phyloP scores from a whole-genome alignment of 2,888 invertebrate genomes.

The Cryptus armator region DNA sequence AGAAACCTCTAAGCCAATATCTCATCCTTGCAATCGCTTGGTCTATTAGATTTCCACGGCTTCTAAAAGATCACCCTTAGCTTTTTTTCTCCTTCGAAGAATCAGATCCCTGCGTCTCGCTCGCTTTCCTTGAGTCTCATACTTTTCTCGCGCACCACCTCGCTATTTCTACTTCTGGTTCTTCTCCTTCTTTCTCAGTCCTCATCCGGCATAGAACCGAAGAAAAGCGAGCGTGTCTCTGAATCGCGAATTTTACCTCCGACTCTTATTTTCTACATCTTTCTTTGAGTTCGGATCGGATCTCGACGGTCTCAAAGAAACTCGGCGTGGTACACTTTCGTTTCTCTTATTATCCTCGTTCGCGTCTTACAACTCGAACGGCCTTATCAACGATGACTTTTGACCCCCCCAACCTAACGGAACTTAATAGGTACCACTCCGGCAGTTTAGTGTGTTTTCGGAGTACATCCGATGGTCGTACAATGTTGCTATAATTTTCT shows the following conservation, averaged over 20 bases:
- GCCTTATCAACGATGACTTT: background rate
- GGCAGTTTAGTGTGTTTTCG: background rate
- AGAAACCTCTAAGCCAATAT: slow-evolving; percentile 78
- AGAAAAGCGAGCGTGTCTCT: slow-evolving; percentile 17
- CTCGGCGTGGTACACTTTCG: background rate
- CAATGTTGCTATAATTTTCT: background rate
- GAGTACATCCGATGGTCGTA: background rate
- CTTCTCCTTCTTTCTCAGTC: slow-evolving; percentile 9
- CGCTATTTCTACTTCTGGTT: slow-evolving; percentile 34
- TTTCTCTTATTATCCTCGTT: background rate
- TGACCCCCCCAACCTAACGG: slow-evolving; percentile 9
- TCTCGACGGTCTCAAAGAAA: slow-evolving; percentile 15
- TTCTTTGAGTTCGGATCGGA: slow-evolving; percentile 17
- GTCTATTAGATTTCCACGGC: slow-evolving; percentile 82
- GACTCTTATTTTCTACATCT: slow-evolving; percentile 29
- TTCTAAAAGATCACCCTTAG: slow-evolving; percentile 72
- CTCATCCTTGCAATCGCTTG: slow-evolving; percentile 75
- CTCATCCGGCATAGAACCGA: background rate
- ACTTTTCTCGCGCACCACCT: slow-evolving; percentile 23
- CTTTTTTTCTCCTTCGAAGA: slow-evolving; percentile 35
- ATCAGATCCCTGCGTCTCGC: slow-evolving; percentile 34
- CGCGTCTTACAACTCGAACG: slow-evolving; percentile 20
- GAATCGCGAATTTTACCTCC: slow-evolving; percentile 8
- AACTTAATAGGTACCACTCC: slow-evolving; percentile 51
- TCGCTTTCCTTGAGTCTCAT: slow-evolving; percentile 33